Evolutionary conservation across 2,113 vertebrate species (phyloP), one percentile per base, ranked within the genome.

Genomic region (Chaetodon trifascialis): DNA sequence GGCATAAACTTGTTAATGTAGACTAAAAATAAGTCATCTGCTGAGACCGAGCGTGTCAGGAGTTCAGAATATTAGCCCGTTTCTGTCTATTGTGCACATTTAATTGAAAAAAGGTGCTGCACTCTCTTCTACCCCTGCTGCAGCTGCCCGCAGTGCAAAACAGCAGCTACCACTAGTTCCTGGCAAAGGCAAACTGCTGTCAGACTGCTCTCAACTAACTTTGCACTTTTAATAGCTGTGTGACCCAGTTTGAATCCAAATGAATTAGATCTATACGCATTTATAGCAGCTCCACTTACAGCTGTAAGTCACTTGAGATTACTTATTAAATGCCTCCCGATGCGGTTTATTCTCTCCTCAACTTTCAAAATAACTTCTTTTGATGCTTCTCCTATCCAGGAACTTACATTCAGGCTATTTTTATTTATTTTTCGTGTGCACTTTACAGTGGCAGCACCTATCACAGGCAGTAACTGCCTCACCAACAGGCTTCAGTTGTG

Each of bases 201-300:
- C 87, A 86, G 74, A 90, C 59, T 42, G 67, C 86, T 86, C 80
- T 55, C 68, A 51, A 69, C 80, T 83, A 76, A 89, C 90, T 91
- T 79, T 85, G 82, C 89, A 86, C 85, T 89, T 88, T 76, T 91
- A 89, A 93, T 90, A 92, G 81, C 89, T 71, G 73, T 83, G 84
- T 86, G 91, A 93, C 92, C 92, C 90, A 94, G 79, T 94, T 92
- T 88, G 88, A 88, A 84, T 88, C 84, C 81, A 79, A 87, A 80
- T 93, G 85, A 92, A 90, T 89, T 82, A 88, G 88, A 92, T 80
- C 81, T 84, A 76, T 77, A 84, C 52, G 66, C 84, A 80, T 90
- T 90, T 85, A 75, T 46, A 87, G 90, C 85, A 86, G 86, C 84
- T 91, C 88, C 72, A 67, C 74, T 91, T 87, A 83, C 83, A 80